Evolutionary conservation across 2,113 vertebrate species (phyloP).

Genomic region (Tinamus guttatus): DNA sequence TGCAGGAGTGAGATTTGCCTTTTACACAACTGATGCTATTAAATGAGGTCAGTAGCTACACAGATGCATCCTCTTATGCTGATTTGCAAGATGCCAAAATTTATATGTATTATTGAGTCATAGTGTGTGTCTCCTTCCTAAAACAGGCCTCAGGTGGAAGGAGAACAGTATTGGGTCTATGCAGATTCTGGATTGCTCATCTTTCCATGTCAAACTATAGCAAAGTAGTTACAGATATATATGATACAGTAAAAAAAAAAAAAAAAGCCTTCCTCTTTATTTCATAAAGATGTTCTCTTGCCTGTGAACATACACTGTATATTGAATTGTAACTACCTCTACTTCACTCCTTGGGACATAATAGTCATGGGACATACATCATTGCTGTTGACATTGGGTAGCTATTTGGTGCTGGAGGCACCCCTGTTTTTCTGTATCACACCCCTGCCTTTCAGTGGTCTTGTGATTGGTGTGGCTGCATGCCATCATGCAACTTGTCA

Average conservation of each 20-base stretch:
- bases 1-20: neutral
- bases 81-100: neutral
- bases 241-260: neutral
- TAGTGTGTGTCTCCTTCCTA: neutral
- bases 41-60: neutral
- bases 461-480: neutral
- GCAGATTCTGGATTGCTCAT: neutral
- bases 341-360: neutral
- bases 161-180: neutral
- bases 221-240: neutral
- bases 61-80: neutral
- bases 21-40: neutral
- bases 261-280: neutral
- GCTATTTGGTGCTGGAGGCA: neutral
- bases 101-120: fast-evolving
- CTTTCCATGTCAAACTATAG: neutral
- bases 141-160: neutral
- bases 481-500: neutral
- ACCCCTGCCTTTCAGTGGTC: no score
- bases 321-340: neutral
- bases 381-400: neutral
- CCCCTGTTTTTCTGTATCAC: neutral
- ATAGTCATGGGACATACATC: neutral
- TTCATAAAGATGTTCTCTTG: neutral
- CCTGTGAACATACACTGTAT: fast-evolving